Conservation (phyloP, 2,797 vertebrate species). For the Schizothorax lantsangensis region DNA sequence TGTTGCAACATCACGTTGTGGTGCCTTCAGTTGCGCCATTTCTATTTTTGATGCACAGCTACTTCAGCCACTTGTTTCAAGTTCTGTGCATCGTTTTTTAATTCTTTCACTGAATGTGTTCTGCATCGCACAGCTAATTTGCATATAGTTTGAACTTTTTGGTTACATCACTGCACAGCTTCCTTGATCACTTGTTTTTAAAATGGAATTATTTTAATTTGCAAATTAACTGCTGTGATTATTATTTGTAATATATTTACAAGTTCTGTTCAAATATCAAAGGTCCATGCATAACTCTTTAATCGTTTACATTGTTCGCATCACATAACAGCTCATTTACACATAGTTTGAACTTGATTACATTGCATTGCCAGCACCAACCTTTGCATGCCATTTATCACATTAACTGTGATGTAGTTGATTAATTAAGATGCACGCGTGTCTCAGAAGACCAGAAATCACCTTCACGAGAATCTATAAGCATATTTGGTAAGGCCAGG, state of each 20-base stretch:
- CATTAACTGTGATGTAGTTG: not conserved
- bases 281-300: not conserved
- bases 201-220: not conserved
- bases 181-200: not conserved
- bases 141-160: not conserved
- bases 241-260: not conserved
- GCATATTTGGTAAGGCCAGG: constrained; percentile 57
- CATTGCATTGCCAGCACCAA: not conserved
- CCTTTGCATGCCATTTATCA: not conserved
- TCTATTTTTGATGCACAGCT: not conserved
- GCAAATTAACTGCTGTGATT: not conserved
- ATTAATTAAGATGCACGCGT: not conserved
- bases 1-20: not conserved
- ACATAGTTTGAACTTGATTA: not conserved
- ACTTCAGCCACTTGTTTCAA: not conserved
- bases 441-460: not conserved
- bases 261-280: not conserved
- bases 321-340: not conserved
- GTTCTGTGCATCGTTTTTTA: not conserved
- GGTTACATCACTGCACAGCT: not conserved
- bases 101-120: not conserved
- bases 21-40: not conserved
- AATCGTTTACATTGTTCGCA: not conserved
- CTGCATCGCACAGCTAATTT: not conserved
- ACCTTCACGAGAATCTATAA: constrained; percentile 62